These are phyloP conservation scores for Sarcophaga peregrina DNA, from an alignment of 1,140 invertebrate species.

Conservation along the genomic window DNA sequence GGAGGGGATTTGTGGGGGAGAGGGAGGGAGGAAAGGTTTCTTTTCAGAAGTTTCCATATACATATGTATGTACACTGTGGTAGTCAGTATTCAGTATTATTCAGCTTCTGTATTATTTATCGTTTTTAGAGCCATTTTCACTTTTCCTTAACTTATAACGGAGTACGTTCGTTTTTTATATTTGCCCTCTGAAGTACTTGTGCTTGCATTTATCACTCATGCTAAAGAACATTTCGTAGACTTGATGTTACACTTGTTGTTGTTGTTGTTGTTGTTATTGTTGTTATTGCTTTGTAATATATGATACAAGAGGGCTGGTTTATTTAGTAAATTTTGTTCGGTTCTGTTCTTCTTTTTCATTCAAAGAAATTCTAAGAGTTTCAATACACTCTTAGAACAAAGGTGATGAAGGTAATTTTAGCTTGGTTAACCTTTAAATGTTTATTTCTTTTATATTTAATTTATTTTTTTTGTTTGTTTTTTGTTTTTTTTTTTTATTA, in stretches of 20 bases:
- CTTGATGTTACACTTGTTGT: background rate
- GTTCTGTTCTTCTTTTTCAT: background rate
- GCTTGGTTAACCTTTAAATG: background rate
- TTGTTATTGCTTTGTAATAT: background rate
- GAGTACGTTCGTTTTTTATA: background rate
- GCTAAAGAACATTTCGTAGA: background rate
- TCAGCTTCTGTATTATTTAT: background rate
- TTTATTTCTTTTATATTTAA: background rate
- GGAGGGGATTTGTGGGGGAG: background rate
- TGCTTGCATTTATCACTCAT: background rate
- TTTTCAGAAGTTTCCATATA: too few relatives aligned
- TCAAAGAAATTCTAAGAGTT: background rate
- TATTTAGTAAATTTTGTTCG: background rate
- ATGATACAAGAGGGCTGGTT: background rate
- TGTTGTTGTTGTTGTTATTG: too few relatives aligned
- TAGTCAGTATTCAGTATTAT: background rate
- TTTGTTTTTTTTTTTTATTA: too few relatives aligned
- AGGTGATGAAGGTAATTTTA: background rate
- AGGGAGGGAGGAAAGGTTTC: too few relatives aligned
- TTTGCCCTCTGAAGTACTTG: background rate
- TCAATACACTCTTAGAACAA: too few relatives aligned
- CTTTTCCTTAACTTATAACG: background rate
- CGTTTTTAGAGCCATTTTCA: background rate
- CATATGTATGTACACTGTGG: too few relatives aligned
- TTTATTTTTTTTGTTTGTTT: too few relatives aligned